phyloP scores from a whole-genome alignment of 2,888 invertebrate genomes.

The Ochlodes sylvanus region DNA sequence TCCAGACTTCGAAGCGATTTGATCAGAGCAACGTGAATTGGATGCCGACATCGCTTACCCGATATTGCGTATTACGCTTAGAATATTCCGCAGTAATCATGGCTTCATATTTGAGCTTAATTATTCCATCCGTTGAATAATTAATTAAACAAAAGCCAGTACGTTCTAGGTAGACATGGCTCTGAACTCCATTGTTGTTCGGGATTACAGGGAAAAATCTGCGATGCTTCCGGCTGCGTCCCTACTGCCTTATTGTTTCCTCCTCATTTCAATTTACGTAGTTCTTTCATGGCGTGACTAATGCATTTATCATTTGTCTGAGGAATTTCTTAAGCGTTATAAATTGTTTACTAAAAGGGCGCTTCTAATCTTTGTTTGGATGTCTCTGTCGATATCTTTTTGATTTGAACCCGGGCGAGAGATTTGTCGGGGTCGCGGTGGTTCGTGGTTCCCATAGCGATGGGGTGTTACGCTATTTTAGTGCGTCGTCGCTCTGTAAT shows the following conservation, averaged over 20 bases:
- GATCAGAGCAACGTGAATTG: conserved; percentile 38
- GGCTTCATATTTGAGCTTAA: conserved; percentile 71
- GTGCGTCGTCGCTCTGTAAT: conserved; percentile 77
- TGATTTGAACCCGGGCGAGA: conserved; percentile 71
- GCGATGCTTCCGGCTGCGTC: conserved; percentile 67
- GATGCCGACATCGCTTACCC: conserved; percentile 52
- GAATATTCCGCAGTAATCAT: conserved; percentile 59
- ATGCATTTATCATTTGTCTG: conserved; percentile 73
- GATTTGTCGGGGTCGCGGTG: conserved; percentile 69
- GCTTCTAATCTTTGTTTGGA: conserved; percentile 71
- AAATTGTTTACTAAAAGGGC: conserved; percentile 80
- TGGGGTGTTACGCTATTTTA: conserved; percentile 84
- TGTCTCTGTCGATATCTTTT: conserved; percentile 75
- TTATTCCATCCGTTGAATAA: conserved; percentile 77
- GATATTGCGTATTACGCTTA: conserved; percentile 41
- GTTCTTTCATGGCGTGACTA: conserved; percentile 69
- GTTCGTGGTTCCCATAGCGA: conserved; percentile 75
- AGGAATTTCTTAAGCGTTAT: conserved; percentile 66
- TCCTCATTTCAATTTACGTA: conserved; percentile 69
- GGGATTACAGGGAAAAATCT: conserved; percentile 76
- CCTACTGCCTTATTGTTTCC: conserved; percentile 64
- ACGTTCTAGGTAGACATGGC: conserved; percentile 67
- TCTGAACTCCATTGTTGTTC: conserved; percentile 70
- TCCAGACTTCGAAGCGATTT: conserved; percentile 14
- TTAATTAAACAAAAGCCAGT: conserved; percentile 78